phyloP scores from a whole-genome alignment of 2,113 vertebrate genomes.

The Hippocampus comes region DNA sequence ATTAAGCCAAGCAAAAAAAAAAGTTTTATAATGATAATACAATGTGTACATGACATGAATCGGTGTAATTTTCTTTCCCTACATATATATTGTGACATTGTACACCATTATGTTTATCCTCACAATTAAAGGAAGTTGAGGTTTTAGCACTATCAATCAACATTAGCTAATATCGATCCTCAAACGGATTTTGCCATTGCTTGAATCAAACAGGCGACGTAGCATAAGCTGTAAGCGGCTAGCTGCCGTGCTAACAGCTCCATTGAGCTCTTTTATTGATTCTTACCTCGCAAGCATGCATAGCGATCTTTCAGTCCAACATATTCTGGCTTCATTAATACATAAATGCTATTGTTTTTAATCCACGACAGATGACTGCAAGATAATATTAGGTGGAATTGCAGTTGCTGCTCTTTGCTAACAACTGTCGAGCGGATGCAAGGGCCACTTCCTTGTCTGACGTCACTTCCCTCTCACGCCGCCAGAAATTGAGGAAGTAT shows the following conservation, averaged over 20 bases:
- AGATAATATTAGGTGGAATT: conserved; percentile 2
- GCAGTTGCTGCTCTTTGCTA: conserved; percentile 21
- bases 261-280: conserved; percentile 10
- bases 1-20: not conserved
- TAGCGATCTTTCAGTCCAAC: conserved; percentile 13
- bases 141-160: not conserved
- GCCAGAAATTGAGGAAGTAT: conserved; percentile 15
- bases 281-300: conserved; percentile 56
- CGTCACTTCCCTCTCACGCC: conserved; percentile 53
- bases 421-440: conserved; percentile 11
- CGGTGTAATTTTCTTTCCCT: not conserved
- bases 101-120: not conserved
- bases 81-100: not conserved
- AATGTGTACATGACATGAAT: not conserved
- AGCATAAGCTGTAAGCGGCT: conserved; percentile 40
- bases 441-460: conserved; percentile 48
- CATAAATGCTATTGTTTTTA: not conserved
- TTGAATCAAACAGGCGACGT: not conserved
- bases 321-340: not conserved
- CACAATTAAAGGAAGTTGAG: no score
- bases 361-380: not conserved
- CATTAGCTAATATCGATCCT: not conserved
- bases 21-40: not conserved
- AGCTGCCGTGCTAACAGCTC: conserved; percentile 19
- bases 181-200: conserved; percentile 3